phyloP scores from a whole-genome alignment of 2,113 vertebrate genomes.

The Sander lucioperca region DNA sequence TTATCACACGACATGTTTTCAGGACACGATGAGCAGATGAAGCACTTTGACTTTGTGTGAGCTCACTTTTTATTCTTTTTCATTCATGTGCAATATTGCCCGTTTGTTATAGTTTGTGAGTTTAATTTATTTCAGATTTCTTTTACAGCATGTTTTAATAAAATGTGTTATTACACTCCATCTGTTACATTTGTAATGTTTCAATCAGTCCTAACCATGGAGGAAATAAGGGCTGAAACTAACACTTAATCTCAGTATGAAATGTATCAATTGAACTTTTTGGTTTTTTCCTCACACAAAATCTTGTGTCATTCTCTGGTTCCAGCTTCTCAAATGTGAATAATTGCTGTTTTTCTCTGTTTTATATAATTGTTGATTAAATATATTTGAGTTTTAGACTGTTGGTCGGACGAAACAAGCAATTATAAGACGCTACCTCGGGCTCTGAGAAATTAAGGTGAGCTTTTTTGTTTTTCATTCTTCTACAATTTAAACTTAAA shows the following conservation, averaged over 20 bases:
- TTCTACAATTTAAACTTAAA: too few relatives aligned
- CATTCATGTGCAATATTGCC: conserved; percentile 70
- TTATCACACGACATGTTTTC: conserved; percentile 20
- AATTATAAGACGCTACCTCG: neutral
- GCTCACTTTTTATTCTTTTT: conserved; percentile 31
- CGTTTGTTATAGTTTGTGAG: conserved; percentile 55
- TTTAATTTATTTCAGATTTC: conserved; percentile 71
- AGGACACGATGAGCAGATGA: conserved; percentile 16
- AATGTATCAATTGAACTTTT: neutral
- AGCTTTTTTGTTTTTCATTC: too few relatives aligned
- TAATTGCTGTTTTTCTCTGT: neutral
- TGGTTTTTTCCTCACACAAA: neutral
- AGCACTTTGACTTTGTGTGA: conserved; percentile 54
- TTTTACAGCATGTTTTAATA: conserved; percentile 77
- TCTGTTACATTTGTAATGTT: neutral
- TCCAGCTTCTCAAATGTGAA: neutral
- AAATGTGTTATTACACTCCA: conserved; percentile 53
- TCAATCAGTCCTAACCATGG: neutral
- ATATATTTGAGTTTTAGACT: neutral
- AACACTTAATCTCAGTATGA: neutral
- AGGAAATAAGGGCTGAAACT: neutral
- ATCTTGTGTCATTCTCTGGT: neutral
- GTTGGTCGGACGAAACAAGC: neutral
- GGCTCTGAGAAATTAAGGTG: neutral
- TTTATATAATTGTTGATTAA: too few relatives aligned